A percentile compares a stretch with the other conserved stretches of the same genome.
Evolutionary conservation across 2,888 invertebrate genomes (phyloP).

Genomic region (Scotopteryx bipunctaria): DNA sequence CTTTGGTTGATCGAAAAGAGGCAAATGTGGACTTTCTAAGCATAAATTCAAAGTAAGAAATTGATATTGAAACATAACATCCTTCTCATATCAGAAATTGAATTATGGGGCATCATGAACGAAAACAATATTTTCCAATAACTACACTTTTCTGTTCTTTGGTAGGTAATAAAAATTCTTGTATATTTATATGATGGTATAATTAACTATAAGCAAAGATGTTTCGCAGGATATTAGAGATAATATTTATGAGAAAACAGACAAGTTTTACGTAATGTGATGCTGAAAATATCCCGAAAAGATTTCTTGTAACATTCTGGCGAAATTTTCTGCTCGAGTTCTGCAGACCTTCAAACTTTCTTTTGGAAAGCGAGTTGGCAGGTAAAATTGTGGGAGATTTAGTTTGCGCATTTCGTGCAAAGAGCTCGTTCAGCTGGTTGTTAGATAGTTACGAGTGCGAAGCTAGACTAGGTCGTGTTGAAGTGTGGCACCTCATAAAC

Average conservation of each 20-base stretch:
- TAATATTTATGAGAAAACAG: too few relatives aligned
- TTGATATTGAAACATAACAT: conserved; percentile 6
- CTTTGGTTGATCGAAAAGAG: conserved; percentile 27
- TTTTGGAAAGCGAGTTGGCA: conserved; percentile 27
- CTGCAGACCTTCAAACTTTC: conserved; percentile 24
- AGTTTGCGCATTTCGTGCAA: conserved; percentile 40
- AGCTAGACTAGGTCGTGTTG: conserved; percentile 37
- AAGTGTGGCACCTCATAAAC: conserved; percentile 40
- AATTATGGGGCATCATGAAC: conserved; percentile 3
- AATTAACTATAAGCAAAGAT: too few relatives aligned
- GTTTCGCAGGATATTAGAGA: too few relatives aligned
- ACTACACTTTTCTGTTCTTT: too few relatives aligned
- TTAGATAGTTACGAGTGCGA: conserved; percentile 37
- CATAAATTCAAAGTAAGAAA: conserved; percentile 11
- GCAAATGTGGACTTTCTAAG: conserved; percentile 12
- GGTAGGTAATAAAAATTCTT: too few relatives aligned
- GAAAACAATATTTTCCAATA: conserved; percentile 1
- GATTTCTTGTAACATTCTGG: not conserved
- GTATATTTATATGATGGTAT: too few relatives aligned
- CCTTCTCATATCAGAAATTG: conserved; percentile 7
- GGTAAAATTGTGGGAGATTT: conserved; percentile 37
- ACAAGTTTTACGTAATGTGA: not conserved
- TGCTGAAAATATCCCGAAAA: not conserved
- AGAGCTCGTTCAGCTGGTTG: conserved; percentile 36
- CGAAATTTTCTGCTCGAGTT: conserved; percentile 12